phyloP scores from a whole-genome alignment of 2,888 invertebrate species.

The Drosophila paracracens region DNA sequence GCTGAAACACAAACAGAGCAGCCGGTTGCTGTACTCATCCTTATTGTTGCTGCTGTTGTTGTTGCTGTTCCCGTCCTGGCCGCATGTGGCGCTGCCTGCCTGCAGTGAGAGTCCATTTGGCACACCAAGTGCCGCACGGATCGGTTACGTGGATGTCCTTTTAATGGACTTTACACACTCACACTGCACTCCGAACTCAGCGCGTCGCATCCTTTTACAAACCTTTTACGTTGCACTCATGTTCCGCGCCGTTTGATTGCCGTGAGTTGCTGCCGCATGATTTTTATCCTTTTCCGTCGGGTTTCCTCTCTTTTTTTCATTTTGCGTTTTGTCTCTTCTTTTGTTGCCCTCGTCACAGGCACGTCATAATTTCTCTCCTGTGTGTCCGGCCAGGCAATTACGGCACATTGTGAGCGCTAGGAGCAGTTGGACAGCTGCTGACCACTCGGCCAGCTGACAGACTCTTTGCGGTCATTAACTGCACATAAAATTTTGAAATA shows the following conservation, averaged over 20 bases:
- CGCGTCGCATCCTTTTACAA: conserved; percentile 72
- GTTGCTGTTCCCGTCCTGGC: conserved; percentile 39
- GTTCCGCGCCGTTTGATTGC: conserved; percentile 78
- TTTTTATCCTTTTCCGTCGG: conserved; percentile 67
- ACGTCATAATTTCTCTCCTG: conserved; percentile 55
- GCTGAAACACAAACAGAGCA: conserved; percentile 57
- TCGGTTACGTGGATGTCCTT: conserved; percentile 79
- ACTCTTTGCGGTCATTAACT: conserved; percentile 47
- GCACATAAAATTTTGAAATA: conserved; percentile 20
- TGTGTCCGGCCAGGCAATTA: conserved; percentile 59
- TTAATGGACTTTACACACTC: conserved; percentile 77
- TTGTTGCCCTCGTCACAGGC: conserved; percentile 60
- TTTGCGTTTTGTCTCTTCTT: conserved; percentile 10
- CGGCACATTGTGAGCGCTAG: conserved; percentile 23
- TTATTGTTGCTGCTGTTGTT: conserved; percentile 17
- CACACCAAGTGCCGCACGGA: conserved; percentile 71
- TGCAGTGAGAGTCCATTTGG: conserved; percentile 67
- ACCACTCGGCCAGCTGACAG: conserved; percentile 54
- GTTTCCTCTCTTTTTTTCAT: conserved; percentile 13
- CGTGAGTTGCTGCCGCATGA: conserved; percentile 79
- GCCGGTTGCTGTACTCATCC: conserved; percentile 31
- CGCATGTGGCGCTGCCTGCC: conserved; percentile 67
- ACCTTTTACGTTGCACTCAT: conserved; percentile 70
- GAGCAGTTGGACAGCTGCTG: conserved; percentile 56
- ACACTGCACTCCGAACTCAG: conserved; percentile 31